These are phyloP conservation scores for Alligator sinensis DNA, from an alignment of 2,113 vertebrate species.

Conservation along the genomic window DNA sequence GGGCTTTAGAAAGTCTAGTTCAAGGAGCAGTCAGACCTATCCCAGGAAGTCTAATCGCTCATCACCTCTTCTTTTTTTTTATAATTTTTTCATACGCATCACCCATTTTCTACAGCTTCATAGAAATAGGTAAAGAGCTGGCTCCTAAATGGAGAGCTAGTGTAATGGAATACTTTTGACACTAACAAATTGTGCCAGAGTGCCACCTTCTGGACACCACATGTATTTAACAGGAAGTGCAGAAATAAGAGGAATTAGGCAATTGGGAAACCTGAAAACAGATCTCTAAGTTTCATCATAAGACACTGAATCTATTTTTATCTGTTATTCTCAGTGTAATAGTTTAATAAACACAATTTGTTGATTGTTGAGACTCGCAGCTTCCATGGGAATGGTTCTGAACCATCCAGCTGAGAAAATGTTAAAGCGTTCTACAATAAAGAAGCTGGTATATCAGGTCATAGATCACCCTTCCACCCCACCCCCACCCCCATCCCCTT, in stretches of 20 bases:
- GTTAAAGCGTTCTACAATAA: background rate
- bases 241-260: background rate
- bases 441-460: background rate
- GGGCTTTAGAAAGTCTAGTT: background rate
- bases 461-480: background rate
- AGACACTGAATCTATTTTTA: background rate
- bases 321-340: background rate
- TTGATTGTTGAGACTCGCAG: background rate
- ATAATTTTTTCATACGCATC: background rate
- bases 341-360: background rate
- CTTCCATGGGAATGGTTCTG: background rate
- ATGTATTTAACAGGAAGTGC: background rate
- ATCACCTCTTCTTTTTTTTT: background rate
- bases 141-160: background rate
- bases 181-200: background rate
- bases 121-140: background rate
- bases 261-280: background rate
- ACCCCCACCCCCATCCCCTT: background rate
- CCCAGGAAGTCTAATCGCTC: background rate
- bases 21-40: background rate
- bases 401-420: background rate
- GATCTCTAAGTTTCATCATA: background rate
- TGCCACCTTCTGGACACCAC: fast-evolving
- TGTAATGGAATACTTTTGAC: background rate
- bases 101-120: background rate